Percentiles rank a stretch among this genome's conserved stretches.
These are phyloP conservation scores for Poecilia gillii DNA, from an alignment of 2,797 vertebrate genomes.

Conservation along the genomic window DNA sequence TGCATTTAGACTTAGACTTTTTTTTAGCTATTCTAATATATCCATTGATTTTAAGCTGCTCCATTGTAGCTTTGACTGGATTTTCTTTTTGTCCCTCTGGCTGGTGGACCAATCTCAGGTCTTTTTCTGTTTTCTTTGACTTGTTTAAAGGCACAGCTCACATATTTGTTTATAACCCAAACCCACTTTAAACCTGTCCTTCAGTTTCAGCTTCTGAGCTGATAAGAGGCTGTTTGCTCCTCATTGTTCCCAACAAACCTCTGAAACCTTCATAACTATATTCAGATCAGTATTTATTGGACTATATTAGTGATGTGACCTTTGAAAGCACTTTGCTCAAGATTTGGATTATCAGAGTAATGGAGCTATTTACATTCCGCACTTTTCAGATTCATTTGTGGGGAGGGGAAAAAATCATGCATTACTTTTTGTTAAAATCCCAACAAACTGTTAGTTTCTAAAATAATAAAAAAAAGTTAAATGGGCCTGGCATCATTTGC, in stretches of 20 bases:
- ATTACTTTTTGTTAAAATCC: neutral
- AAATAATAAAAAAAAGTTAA: neutral
- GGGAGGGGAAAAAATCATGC: too few species aligned
- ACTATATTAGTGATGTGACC: neutral
- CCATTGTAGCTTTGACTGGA: neutral
- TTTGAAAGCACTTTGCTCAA: neutral
- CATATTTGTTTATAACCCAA: neutral
- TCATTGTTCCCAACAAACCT: neutral
- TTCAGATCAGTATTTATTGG: neutral
- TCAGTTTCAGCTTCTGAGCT: neutral
- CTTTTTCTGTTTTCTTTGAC: neutral
- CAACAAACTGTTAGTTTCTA: neutral
- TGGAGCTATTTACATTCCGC: neutral
- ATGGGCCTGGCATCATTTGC: neutral
- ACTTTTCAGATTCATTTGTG: neutral
- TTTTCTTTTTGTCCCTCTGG: neutral
- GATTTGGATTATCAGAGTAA: neutral
- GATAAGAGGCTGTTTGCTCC: neutral
- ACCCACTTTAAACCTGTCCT: neutral
- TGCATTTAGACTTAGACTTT: neutral
- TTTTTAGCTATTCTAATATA: neutral
- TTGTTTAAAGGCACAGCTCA: neutral
- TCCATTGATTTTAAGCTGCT: neutral
- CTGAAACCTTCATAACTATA: neutral
- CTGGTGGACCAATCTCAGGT: neutral